These are phyloP conservation scores for Paguma larvata DNA, from an alignment of 2,797 vertebrate genomes.

Conservation along the genomic window DNA sequence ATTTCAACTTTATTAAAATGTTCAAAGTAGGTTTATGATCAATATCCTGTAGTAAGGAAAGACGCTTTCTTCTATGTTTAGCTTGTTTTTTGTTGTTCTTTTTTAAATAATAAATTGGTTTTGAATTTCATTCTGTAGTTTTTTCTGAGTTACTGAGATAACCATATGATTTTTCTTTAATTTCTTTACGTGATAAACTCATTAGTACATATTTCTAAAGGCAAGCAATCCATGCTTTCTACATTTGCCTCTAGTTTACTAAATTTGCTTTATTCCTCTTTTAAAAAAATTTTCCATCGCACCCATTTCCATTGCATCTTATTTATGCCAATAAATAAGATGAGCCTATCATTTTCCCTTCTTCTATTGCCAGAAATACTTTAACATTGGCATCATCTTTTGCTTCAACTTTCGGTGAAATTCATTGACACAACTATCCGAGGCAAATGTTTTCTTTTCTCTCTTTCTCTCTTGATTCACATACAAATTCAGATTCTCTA, in stretches of 20 bases:
- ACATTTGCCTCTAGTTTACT: neutral
- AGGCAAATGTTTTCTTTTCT: neutral
- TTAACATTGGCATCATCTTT: neutral
- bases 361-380: neutral
- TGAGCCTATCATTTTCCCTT: neutral
- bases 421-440: neutral
- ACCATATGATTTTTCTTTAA: neutral
- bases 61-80: neutral
- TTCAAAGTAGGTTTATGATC: neutral
- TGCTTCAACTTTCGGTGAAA: neutral
- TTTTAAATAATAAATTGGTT: neutral
- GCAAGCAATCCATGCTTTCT: neutral
- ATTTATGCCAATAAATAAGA: no score
- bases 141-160: neutral
- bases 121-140: neutral
- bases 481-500: neutral
- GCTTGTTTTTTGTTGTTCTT: neutral
- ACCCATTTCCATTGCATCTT: neutral
- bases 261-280: neutral
- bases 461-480: neutral
- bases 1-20: neutral
- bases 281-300: neutral
- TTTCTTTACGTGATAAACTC: neutral
- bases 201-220: neutral
- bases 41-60: neutral